Evolutionary conservation across 2,888 invertebrate genomes (phyloP).

Genomic region (Thecocarcelia acutangulata): DNA sequence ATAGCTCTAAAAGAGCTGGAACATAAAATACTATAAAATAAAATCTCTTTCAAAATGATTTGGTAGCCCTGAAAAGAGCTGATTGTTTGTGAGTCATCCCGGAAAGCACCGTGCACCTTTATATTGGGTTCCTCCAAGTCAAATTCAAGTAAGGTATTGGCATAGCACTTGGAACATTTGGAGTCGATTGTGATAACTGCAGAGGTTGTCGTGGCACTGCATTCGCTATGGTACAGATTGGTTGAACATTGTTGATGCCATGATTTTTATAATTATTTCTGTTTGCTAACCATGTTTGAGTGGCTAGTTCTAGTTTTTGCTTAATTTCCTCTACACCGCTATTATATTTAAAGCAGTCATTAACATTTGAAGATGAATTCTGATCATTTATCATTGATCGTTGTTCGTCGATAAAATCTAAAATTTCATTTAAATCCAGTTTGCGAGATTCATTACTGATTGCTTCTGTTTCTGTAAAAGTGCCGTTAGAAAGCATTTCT

Average conservation of each 20-base stretch:
- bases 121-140: constrained; percentile 73
- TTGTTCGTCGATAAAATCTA: constrained; percentile 54
- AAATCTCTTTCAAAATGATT: too few relatives aligned
- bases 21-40: too few relatives aligned
- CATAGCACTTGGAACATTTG: constrained; percentile 28
- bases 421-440: constrained; percentile 63
- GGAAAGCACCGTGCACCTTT: too few relatives aligned
- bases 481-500: constrained; percentile 23
- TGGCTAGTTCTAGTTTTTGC: constrained; percentile 58
- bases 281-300: constrained; percentile 41
- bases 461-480: neutral
- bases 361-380: constrained; percentile 16
- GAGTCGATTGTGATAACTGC: neutral
- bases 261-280: neutral
- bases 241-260: neutral
- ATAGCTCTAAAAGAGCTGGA: too few relatives aligned
- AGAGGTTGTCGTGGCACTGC: neutral
- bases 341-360: constrained; percentile 24
- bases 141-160: constrained; percentile 72
- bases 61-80: too few relatives aligned
- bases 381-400: constrained; percentile 36
- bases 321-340: constrained; percentile 56
- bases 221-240: neutral
- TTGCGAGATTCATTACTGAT: constrained; percentile 15
- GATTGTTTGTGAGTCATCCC: too few relatives aligned